Percentiles rank a stretch among this genome's conserved stretches.
phyloP scores from a whole-genome alignment of 2,888 invertebrate species.

The Neoaliturus tenellus region DNA sequence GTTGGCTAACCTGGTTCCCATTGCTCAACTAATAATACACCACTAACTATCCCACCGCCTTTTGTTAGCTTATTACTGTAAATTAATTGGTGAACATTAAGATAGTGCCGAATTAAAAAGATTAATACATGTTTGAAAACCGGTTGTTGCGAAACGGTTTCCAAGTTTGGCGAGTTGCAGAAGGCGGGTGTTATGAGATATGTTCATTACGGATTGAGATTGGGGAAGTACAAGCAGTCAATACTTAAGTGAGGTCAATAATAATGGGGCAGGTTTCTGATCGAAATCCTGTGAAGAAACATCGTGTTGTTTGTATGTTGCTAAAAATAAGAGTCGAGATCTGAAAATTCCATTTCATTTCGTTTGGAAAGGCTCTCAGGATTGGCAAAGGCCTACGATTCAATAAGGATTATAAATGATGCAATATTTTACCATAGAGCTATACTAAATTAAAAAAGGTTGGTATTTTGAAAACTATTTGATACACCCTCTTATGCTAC shows the following conservation, averaged over 20 bases:
- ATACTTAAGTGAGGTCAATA: neutral
- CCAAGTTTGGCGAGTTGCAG: neutral
- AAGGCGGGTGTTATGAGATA: neutral
- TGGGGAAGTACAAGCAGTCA: neutral
- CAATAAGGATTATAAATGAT: too few species aligned
- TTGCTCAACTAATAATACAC: neutral
- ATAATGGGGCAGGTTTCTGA: neutral
- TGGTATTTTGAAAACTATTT: too few species aligned
- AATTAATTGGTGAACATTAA: slow-evolving; percentile 2
- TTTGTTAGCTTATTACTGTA: neutral
- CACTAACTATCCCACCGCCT: neutral
- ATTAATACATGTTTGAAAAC: neutral
- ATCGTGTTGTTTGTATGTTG: too few species aligned
- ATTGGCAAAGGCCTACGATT: too few species aligned
- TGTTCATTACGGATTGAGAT: neutral
- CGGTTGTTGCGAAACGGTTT: neutral
- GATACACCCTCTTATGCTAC: too few species aligned
- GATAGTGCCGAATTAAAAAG: neutral
- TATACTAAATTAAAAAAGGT: too few species aligned
- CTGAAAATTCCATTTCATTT: too few species aligned
- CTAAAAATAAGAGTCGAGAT: too few species aligned
- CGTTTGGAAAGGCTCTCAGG: too few species aligned
- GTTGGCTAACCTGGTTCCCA: slow-evolving; percentile 3
- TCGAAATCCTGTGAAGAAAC: too few species aligned
- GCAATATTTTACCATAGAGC: too few species aligned